Evolutionary conservation across 1,140 invertebrate species (phyloP).

Genomic region (Neuroterus valhalla): DNA sequence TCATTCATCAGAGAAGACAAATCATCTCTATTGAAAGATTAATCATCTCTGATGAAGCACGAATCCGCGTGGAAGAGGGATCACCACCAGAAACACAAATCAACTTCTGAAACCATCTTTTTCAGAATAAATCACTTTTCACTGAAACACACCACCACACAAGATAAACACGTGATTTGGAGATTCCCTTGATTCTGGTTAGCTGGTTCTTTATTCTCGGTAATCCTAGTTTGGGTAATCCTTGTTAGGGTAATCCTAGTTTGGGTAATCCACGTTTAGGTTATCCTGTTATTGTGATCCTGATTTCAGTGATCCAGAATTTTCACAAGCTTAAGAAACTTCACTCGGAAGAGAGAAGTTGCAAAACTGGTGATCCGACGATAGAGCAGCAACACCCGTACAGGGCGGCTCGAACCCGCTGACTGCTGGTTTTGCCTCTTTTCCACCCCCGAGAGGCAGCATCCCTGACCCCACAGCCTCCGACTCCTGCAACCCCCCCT

Average conservation of each 20-base stretch:
- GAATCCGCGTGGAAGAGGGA: too few relatives aligned
- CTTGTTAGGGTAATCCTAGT: background rate
- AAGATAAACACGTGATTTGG: too few relatives aligned
- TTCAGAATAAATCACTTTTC: too few relatives aligned
- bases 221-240: too few relatives aligned
- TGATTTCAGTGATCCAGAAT: background rate
- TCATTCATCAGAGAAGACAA: too few relatives aligned
- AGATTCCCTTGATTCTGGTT: too few relatives aligned
- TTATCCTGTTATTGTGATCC: background rate
- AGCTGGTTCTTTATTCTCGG: too few relatives aligned
- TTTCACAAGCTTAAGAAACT: background rate
- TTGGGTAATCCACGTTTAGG: background rate
- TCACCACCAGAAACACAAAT: too few relatives aligned
- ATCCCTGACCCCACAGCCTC: constrained; percentile 62
- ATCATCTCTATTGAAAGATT: too few relatives aligned
- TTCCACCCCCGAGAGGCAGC: constrained; percentile 63
- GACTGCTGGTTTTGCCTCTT: constrained; percentile 69
- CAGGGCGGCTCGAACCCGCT: constrained; percentile 66
- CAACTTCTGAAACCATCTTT: too few relatives aligned
- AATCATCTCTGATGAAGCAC: too few relatives aligned
- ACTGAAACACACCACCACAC: too few relatives aligned
- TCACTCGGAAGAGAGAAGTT: background rate
- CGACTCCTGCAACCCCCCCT: constrained; percentile 47
- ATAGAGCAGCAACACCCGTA: constrained; percentile 54
- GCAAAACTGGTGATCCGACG: background rate